A percentile compares a stretch with the other conserved stretches of the same genome.
These are phyloP conservation scores for Anguilla pacifica DNA, from an alignment of 2,797 vertebrate species.

Conservation along the genomic window DNA sequence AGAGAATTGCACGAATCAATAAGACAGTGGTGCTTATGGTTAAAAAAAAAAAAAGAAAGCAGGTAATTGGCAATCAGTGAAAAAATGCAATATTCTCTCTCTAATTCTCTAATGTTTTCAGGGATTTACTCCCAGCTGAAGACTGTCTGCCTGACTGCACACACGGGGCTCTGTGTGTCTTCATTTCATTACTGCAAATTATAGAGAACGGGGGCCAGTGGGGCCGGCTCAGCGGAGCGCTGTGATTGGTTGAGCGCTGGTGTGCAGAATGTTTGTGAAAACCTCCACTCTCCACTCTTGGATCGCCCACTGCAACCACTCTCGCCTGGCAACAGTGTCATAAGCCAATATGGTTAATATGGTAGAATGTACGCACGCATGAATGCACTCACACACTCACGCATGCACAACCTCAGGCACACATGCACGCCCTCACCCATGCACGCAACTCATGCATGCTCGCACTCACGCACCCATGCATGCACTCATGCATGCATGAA, in stretches of 20 bases:
- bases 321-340: background rate
- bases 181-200: background rate
- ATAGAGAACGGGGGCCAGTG: background rate
- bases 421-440: too few species aligned
- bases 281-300: background rate
- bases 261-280: background rate
- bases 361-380: background rate
- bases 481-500: too few species aligned
- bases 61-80: conserved; percentile 69
- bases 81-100: conserved; percentile 42
- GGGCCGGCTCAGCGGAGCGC: background rate
- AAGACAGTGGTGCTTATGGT: conserved; percentile 46
- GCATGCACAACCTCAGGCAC: too few species aligned
- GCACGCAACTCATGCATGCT: too few species aligned
- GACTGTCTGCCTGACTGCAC: conserved; percentile 64
- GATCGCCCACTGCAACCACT: background rate
- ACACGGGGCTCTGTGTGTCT: conserved; percentile 40
- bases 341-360: background rate
- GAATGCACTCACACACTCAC: background rate
- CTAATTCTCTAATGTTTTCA: conserved; percentile 63
- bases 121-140: conserved; percentile 60
- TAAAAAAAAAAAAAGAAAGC: conserved; percentile 33
- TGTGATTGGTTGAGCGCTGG: background rate
- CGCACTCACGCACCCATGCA: too few species aligned
- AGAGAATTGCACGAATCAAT: conserved; percentile 53